A percentile compares a stretch with the other conserved stretches of the same genome.
phyloP scores from a whole-genome alignment of 2,797 vertebrate species.

The Poecilia wingei region DNA sequence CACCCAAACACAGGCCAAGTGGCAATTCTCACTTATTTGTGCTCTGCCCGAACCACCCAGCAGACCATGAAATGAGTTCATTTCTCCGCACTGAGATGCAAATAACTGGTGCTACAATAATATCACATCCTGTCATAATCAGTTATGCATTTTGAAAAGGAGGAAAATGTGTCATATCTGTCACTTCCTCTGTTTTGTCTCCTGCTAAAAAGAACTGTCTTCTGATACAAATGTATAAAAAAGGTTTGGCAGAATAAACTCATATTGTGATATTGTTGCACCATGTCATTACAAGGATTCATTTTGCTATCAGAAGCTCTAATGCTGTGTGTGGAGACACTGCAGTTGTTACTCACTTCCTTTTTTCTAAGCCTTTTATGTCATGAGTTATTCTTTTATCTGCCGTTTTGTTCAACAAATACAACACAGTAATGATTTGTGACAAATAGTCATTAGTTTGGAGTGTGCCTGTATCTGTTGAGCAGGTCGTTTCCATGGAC shows the following conservation, averaged over 20 bases:
- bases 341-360: slow-evolving; percentile 29
- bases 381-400: slow-evolving; percentile 9
- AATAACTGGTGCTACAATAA: slow-evolving; percentile 74
- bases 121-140: slow-evolving; percentile 72
- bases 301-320: slow-evolving; percentile 8
- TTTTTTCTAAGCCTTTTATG: slow-evolving; percentile 17
- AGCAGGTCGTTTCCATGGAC: neutral
- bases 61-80: slow-evolving; percentile 82
- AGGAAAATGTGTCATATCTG: slow-evolving; percentile 47
- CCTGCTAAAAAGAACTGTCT: slow-evolving; percentile 20
- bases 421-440: slow-evolving; percentile 18
- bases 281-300: slow-evolving; percentile 31
- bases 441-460: slow-evolving; percentile 27
- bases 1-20: slow-evolving; percentile 59
- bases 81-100: slow-evolving; percentile 72
- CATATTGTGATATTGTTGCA: slow-evolving; percentile 38
- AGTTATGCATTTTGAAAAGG: slow-evolving; percentile 62
- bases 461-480: neutral
- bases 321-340: slow-evolving; percentile 27
- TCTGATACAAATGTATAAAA: slow-evolving; percentile 21
- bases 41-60: slow-evolving; percentile 56
- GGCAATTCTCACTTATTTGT: slow-evolving; percentile 64
- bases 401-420: slow-evolving; percentile 9
- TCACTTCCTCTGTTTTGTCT: slow-evolving; percentile 40
- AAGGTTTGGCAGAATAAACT: slow-evolving; percentile 36